Evolutionary conservation across 2,113 vertebrate genomes (phyloP).

Genomic region (Nibea coibor): DNA sequence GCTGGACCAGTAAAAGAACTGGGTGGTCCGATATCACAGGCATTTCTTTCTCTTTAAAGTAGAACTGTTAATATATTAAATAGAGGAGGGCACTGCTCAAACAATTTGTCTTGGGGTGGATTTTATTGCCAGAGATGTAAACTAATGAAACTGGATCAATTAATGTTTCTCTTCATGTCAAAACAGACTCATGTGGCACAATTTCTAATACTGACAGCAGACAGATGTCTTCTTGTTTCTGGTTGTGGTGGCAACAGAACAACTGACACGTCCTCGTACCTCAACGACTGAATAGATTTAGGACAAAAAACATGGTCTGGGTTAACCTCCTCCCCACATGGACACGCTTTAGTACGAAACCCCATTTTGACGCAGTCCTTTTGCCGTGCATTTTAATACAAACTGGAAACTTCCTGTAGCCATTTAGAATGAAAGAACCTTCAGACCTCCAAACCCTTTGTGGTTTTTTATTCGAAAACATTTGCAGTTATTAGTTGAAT

Average conservation of each 20-base stretch:
- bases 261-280: too few species aligned
- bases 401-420: too few species aligned
- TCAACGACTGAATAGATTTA: too few species aligned
- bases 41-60: neutral
- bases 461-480: too few species aligned
- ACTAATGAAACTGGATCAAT: neutral
- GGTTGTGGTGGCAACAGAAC: too few species aligned
- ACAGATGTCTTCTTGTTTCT: neutral
- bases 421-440: too few species aligned
- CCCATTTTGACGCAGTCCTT: too few species aligned
- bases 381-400: too few species aligned
- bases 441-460: too few species aligned
- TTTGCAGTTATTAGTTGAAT: too few species aligned
- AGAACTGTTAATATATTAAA: neutral
- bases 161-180: neutral
- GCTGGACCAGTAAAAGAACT: neutral
- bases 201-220: neutral
- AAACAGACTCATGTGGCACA: neutral
- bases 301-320: too few species aligned
- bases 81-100: neutral
- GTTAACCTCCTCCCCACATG: neutral
- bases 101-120: neutral
- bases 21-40: conserved; percentile 10
- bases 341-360: too few species aligned
- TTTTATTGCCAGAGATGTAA: neutral